phyloP scores from a whole-genome alignment of 2,888 invertebrate genomes.

The Aspidapion aeneum region DNA sequence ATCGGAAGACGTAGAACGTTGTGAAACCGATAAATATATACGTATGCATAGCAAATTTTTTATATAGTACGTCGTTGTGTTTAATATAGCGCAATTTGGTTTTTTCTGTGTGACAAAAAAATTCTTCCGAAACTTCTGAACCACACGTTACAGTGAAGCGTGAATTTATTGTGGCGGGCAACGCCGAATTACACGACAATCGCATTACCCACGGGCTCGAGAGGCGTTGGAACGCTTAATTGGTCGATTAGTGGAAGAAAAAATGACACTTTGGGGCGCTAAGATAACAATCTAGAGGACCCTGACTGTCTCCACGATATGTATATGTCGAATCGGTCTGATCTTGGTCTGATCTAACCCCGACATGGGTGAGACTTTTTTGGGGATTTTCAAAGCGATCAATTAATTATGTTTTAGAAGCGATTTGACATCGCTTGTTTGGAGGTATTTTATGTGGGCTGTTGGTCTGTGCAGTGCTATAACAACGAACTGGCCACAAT shows the following conservation, averaged over 20 bases:
- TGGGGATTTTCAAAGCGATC: neutral
- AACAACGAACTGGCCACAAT: too few relatives aligned
- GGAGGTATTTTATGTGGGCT: neutral
- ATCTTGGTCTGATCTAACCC: neutral
- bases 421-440: neutral
- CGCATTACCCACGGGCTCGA: conserved; percentile 1
- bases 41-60: too few relatives aligned
- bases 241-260: conserved; percentile 19
- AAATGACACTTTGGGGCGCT: conserved; percentile 17
- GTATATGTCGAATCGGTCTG: too few relatives aligned
- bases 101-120: too few relatives aligned
- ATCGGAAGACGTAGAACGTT: too few relatives aligned
- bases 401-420: neutral
- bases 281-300: conserved; percentile 13
- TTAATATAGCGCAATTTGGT: too few relatives aligned
- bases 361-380: neutral
- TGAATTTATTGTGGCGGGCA: neutral
- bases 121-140: too few relatives aligned
- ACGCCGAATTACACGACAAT: neutral
- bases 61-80: too few relatives aligned
- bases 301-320: neutral
- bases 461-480: too few relatives aligned
- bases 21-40: too few relatives aligned
- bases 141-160: too few relatives aligned
- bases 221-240: conserved; percentile 23